Evolutionary conservation across 2,113 vertebrate genomes (phyloP).

Genomic region (Microtus pennsylvanicus): DNA sequence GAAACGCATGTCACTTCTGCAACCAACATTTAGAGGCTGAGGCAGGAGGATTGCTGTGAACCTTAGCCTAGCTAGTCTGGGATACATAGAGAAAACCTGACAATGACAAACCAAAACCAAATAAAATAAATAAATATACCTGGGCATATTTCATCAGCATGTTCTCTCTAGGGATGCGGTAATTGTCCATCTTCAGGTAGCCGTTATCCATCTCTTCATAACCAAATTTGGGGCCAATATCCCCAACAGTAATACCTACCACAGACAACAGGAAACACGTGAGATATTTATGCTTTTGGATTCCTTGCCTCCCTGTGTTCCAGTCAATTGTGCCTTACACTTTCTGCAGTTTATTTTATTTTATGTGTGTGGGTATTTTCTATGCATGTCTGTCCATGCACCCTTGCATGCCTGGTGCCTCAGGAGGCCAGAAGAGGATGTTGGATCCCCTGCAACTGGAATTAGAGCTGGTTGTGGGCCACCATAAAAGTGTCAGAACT

Average conservation of each 20-base stretch:
- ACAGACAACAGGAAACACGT: slow-evolving; percentile 26
- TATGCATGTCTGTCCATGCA: not conserved
- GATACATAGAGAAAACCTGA: not conserved
- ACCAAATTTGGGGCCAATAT: slow-evolving; percentile 99
- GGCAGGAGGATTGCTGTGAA: not conserved
- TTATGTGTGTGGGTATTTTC: not conserved
- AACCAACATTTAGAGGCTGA: not conserved
- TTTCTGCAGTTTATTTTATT: not conserved
- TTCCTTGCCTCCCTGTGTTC: too few species aligned
- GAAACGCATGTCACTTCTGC: not conserved
- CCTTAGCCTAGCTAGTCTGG: not conserved
- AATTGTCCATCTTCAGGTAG: slow-evolving; percentile 96
- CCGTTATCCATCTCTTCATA: slow-evolving; percentile 98
- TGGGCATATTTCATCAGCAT: slow-evolving; percentile 99
- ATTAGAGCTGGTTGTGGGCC: not conserved
- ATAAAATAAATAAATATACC: slow-evolving; percentile 83
- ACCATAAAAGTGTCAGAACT: not conserved
- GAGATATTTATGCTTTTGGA: not conserved
- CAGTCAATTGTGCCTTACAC: not conserved
- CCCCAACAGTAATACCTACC: slow-evolving; percentile 95
- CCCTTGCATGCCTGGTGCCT: not conserved
- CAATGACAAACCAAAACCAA: not conserved
- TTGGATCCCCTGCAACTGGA: not conserved
- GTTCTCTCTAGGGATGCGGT: slow-evolving; percentile 96
- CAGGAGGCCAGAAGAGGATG: not conserved